phyloP scores from a whole-genome alignment of 2,797 vertebrate species.

The Rallus crepitans region DNA sequence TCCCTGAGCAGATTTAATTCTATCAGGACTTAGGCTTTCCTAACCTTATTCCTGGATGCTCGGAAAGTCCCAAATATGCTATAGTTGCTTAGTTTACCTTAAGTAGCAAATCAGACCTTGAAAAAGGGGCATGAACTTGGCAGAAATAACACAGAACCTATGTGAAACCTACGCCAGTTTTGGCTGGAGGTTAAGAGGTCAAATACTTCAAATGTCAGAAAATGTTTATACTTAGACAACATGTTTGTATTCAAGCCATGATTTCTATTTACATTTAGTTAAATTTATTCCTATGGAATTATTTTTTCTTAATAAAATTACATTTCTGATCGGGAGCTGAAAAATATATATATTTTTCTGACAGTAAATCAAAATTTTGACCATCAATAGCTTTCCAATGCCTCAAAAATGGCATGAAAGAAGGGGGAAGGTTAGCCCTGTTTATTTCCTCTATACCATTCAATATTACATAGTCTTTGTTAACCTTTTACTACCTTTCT shows the following conservation, averaged over 20 bases:
- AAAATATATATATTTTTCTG: not conserved
- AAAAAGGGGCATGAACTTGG: not conserved
- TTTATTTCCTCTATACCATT: not conserved
- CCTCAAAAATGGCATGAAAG: not conserved
- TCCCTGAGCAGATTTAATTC: too few species aligned
- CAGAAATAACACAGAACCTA: not conserved
- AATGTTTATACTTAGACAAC: not conserved
- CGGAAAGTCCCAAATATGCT: too few species aligned
- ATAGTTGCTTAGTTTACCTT: not conserved
- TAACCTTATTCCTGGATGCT: too few species aligned
- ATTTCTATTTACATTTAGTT: not conserved
- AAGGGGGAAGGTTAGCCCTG: fast-evolving
- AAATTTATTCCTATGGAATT: not conserved
- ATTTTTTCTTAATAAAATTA: not conserved
- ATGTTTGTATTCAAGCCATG: not conserved
- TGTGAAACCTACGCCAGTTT: not conserved
- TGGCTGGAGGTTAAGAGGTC: not conserved
- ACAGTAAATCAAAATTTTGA: not conserved
- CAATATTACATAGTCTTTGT: not conserved
- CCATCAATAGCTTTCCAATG: not conserved
- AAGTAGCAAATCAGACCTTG: not conserved
- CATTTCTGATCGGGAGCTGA: not conserved
- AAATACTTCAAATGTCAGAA: not conserved
- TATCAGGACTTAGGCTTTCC: too few species aligned
- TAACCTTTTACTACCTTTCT: not conserved